Evolutionary conservation across 2,797 vertebrate genomes (phyloP).

Genomic region (Kryptolebias ocellatus): DNA sequence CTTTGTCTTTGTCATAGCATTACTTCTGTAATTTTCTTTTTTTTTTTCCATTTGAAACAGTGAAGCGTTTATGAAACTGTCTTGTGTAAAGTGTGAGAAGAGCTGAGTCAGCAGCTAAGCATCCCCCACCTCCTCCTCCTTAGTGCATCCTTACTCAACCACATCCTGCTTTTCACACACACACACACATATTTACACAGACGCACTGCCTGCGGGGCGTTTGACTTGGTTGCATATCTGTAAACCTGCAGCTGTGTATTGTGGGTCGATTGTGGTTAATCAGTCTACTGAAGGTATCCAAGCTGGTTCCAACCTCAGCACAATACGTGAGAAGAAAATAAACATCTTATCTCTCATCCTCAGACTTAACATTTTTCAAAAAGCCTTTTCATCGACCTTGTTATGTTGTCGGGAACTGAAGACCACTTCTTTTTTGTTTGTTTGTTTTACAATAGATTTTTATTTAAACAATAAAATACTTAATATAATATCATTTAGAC

Average conservation of each 20-base stretch:
- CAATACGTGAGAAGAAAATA: not conserved
- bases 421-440: not conserved
- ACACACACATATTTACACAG: slow-evolving; percentile 6
- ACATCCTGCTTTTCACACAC: slow-evolving; percentile 58
- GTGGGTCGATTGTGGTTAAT: slow-evolving; percentile 31
- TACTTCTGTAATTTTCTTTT: not conserved
- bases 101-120: slow-evolving; percentile 63
- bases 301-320: slow-evolving; percentile 16
- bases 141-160: slow-evolving; percentile 52
- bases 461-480: slow-evolving; percentile 48
- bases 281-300: not conserved
- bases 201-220: not conserved
- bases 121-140: slow-evolving; percentile 29
- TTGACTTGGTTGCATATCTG: slow-evolving; percentile 9
- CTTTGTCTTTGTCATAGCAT: too few species aligned
- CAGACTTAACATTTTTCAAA: not conserved
- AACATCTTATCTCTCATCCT: not conserved
- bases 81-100: slow-evolving; percentile 33
- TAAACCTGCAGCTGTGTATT: slow-evolving; percentile 15
- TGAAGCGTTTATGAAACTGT: slow-evolving; percentile 44
- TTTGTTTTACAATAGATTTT: slow-evolving; percentile 21
- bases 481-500: slow-evolving; percentile 12
- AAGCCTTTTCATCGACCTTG: not conserved
- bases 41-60: slow-evolving; percentile 29
- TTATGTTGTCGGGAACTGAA: not conserved